Percentiles rank a stretch among this genome's conserved stretches.
These are phyloP conservation scores for Dipodomys spectabilis DNA, from an alignment of 2,113 vertebrate genomes.

Conservation along the genomic window DNA sequence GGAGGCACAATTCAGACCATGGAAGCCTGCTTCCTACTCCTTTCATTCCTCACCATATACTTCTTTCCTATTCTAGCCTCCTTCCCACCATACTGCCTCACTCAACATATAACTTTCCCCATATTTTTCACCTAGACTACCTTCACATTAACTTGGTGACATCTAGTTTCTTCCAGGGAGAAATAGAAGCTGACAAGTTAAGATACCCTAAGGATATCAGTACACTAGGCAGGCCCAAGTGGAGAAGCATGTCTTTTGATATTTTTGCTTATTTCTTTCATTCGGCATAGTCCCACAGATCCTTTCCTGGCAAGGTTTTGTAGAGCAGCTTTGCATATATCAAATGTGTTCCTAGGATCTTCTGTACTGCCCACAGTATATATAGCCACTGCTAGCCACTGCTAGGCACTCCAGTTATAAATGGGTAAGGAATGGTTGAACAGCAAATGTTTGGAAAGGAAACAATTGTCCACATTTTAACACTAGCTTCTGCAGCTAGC, in stretches of 20 bases:
- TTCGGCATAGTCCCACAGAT: not conserved
- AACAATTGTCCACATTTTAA: not conserved
- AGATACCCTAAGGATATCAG: not conserved
- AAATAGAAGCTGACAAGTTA: not conserved
- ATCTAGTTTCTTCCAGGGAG: not conserved
- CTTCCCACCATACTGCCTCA: not conserved
- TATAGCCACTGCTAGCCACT: not conserved
- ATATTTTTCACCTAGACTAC: not conserved
- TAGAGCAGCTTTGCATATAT: not conserved
- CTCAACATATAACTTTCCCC: not conserved
- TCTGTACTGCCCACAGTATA: not conserved
- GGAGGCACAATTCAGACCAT: not conserved
- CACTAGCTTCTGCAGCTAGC: not conserved
- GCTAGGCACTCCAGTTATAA: not conserved
- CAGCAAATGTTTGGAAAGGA: not conserved
- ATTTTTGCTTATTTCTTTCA: not conserved
- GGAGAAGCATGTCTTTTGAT: not conserved
- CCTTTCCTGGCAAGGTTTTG: not conserved
- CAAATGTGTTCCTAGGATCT: not conserved
- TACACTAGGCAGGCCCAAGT: not conserved
- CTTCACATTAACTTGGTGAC: too few species aligned
- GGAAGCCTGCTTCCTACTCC: too few species aligned
- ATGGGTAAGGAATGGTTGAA: not conserved
- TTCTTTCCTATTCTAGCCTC: not conserved
- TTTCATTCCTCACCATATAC: not conserved